These are phyloP conservation scores for Platycheirus albimanus DNA, from an alignment of 2,888 invertebrate genomes.

Conservation along the genomic window DNA sequence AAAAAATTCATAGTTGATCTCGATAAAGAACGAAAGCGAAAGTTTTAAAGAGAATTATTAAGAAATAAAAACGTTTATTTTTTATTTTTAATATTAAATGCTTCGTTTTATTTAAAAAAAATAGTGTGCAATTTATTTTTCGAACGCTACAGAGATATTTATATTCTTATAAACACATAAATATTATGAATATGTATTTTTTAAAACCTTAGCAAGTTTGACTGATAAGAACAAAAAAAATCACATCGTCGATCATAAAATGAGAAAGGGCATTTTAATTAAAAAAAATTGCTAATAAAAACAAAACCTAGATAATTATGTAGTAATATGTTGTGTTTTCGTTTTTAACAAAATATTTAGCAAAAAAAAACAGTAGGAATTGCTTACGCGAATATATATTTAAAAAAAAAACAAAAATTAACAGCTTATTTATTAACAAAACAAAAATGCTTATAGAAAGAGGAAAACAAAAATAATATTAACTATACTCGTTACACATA, in stretches of 20 bases:
- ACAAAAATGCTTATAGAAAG: slow-evolving; percentile 29
- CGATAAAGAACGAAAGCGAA: slow-evolving; percentile 20
- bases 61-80: slow-evolving; percentile 44
- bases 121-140: slow-evolving; percentile 53
- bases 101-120: not conserved
- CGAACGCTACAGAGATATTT: slow-evolving; percentile 19
- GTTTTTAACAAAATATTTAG: slow-evolving; percentile 39
- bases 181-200: slow-evolving; percentile 22
- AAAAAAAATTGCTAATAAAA: slow-evolving; percentile 16
- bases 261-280: slow-evolving; percentile 24
- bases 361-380: slow-evolving; percentile 39
- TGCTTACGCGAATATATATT: slow-evolving; percentile 50
- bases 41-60: slow-evolving; percentile 8
- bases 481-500: slow-evolving; percentile 64
- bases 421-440: slow-evolving; percentile 57
- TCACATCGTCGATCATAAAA: not conserved
- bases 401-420: slow-evolving; percentile 49
- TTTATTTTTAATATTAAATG: slow-evolving; percentile 13
- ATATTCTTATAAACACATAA: slow-evolving; percentile 9
- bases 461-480: slow-evolving; percentile 26
- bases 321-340: slow-evolving; percentile 57
- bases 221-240: slow-evolving; percentile 31
- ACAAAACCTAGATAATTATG: slow-evolving; percentile 60
- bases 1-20: slow-evolving; percentile 42
- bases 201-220: slow-evolving; percentile 34